Evolutionary conservation across 1,140 invertebrate genomes (phyloP).

Genomic region (Anadara kagoshimensis): DNA sequence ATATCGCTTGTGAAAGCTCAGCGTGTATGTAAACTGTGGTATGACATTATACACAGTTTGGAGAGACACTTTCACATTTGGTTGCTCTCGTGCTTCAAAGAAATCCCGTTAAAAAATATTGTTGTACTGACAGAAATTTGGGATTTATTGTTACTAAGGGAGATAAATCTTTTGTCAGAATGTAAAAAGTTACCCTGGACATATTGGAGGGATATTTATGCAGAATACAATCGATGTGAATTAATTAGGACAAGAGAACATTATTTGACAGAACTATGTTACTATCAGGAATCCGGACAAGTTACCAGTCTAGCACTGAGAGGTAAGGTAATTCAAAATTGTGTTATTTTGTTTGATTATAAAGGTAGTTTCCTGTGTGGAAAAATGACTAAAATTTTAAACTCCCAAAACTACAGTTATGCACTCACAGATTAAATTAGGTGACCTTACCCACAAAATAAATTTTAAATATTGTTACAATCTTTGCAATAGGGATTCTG

Average conservation of each 20-base stretch:
- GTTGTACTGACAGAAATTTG: conserved; percentile 24
- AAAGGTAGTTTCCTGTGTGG: too few relatives aligned
- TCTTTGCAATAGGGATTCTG: too few relatives aligned
- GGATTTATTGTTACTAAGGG: conserved; percentile 16
- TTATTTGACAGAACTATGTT: conserved; percentile 6
- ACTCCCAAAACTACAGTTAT: too few relatives aligned
- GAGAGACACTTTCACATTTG: conserved; percentile 38
- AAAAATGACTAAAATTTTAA: too few relatives aligned
- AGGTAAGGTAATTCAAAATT: too few relatives aligned
- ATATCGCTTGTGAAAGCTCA: conserved; percentile 26
- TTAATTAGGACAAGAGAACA: too few relatives aligned
- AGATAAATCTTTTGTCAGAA: neutral
- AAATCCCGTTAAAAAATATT: conserved; percentile 28
- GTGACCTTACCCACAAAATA: too few relatives aligned
- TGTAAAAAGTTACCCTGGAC: conserved; percentile 19
- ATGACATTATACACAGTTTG: conserved; percentile 26
- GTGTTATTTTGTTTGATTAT: neutral
- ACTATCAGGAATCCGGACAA: neutral
- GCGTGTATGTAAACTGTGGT: conserved; percentile 38
- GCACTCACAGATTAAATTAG: too few relatives aligned
- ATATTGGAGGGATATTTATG: conserved; percentile 47
- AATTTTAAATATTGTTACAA: too few relatives aligned
- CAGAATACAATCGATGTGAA: conserved; percentile 22
- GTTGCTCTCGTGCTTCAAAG: conserved; percentile 40
- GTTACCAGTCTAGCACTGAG: neutral